These are phyloP conservation scores for Eupsilia transversa DNA, from an alignment of 2,888 invertebrate genomes.

Conservation along the genomic window DNA sequence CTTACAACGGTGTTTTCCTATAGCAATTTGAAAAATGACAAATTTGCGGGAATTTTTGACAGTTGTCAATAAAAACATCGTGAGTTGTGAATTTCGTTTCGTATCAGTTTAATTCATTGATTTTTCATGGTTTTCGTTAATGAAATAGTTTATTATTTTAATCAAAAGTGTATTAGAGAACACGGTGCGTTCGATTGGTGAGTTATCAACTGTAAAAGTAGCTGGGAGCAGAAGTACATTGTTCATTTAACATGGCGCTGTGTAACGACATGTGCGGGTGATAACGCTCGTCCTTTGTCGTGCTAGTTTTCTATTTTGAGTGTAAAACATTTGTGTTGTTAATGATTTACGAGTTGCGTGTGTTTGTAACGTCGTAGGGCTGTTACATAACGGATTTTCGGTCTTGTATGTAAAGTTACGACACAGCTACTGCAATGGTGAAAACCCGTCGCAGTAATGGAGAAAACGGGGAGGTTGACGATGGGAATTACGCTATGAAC, in stretches of 20 bases:
- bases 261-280: slow-evolving; percentile 87
- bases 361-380: slow-evolving; percentile 76
- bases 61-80: slow-evolving; percentile 89
- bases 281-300: slow-evolving; percentile 86
- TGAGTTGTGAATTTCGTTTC: slow-evolving; percentile 77
- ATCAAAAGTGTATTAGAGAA: slow-evolving; percentile 63
- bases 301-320: slow-evolving; percentile 78
- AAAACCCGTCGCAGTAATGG: slow-evolving; percentile 90
- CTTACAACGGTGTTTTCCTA: slow-evolving; percentile 19
- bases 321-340: slow-evolving; percentile 71
- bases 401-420: slow-evolving; percentile 81
- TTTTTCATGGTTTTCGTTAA: slow-evolving; percentile 63
- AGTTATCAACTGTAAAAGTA: slow-evolving; percentile 76
- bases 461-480: slow-evolving; percentile 89
- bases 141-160: slow-evolving; percentile 59
- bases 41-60: slow-evolving; percentile 88
- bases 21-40: slow-evolving; percentile 75
- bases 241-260: slow-evolving; percentile 87
- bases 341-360: slow-evolving; percentile 74
- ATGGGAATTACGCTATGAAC: slow-evolving; percentile 87
- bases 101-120: slow-evolving; percentile 70
- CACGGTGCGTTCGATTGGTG: slow-evolving; percentile 79
- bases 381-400: slow-evolving; percentile 80
- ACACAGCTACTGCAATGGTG: slow-evolving; percentile 86
- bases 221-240: slow-evolving; percentile 73